Percentiles rank a stretch among this genome's conserved stretches.
Conservation (phyloP, 2,113 vertebrate species). For the Cheilinus undulatus region DNA sequence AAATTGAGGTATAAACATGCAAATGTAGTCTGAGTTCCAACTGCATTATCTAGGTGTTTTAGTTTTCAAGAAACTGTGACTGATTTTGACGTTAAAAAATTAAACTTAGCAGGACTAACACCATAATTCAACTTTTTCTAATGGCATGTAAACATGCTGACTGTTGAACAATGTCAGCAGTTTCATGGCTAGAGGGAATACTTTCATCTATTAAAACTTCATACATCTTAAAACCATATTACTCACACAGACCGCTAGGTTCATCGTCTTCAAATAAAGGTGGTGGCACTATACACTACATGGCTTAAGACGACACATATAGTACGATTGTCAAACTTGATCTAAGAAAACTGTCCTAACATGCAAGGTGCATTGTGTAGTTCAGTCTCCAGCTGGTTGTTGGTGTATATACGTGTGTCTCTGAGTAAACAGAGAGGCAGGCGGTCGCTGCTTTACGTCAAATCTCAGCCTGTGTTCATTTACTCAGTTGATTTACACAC, state of each 20-base stretch:
- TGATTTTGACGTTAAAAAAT: no score
- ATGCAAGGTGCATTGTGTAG: not conserved
- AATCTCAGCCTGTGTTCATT: slow-evolving; percentile 56
- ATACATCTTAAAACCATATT: not conserved
- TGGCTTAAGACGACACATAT: not conserved
- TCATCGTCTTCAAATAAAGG: no score
- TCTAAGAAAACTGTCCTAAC: slow-evolving; percentile 2
- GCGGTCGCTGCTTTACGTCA: slow-evolving; percentile 43
- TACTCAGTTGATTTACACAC: slow-evolving; percentile 73
- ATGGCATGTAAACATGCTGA: no score
- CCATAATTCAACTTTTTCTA: no score
- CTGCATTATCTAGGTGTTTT: no score
- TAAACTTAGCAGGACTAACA: no score
- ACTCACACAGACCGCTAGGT: no score
- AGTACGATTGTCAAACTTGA: not conserved
- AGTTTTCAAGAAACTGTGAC: no score
- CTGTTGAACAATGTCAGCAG: no score
- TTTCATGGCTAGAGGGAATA: no score
- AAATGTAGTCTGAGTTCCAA: no score
- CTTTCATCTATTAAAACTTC: not conserved
- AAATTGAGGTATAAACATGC: no score
- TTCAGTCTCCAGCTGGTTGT: slow-evolving; percentile 16
- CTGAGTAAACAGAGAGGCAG: slow-evolving; percentile 47
- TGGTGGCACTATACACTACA: not conserved
- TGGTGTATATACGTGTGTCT: slow-evolving; percentile 18